A percentile compares a stretch with the other conserved stretches of the same genome.
Conservation (phyloP, 1,140 invertebrate species). For the Drosophila pectinifera region DNA sequence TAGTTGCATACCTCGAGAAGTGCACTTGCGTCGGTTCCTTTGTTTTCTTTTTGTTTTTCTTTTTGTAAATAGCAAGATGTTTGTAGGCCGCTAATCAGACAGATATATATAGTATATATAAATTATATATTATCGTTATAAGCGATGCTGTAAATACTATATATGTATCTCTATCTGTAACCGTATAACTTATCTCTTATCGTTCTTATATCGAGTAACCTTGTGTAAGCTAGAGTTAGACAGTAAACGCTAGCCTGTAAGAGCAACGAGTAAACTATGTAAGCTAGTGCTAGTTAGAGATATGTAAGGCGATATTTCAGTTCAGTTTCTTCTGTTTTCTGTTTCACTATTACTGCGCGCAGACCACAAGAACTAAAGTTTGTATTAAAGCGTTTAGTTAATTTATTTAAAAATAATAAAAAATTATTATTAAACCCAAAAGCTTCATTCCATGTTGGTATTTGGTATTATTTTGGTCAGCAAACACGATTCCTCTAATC, state of each 20-base stretch:
- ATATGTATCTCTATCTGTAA: slow-evolving; percentile 48
- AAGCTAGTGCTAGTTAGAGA: slow-evolving; percentile 19
- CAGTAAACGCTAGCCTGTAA: slow-evolving; percentile 29
- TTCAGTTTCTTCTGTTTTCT: slow-evolving; percentile 44
- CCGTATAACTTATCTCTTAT: slow-evolving; percentile 53
- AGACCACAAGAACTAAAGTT: slow-evolving; percentile 69
- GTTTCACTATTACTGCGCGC: slow-evolving; percentile 51
- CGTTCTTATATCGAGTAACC: slow-evolving; percentile 53
- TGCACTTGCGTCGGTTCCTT: slow-evolving; percentile 32
- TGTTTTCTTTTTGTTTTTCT: slow-evolving; percentile 35
- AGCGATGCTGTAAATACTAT: slow-evolving; percentile 70
- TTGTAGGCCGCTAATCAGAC: slow-evolving; percentile 45
- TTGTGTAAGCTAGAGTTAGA: slow-evolving; percentile 49
- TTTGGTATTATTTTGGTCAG: slow-evolving; percentile 36
- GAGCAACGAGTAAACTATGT: slow-evolving; percentile 20
- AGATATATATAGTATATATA: slow-evolving; percentile 49
- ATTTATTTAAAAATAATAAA: slow-evolving; percentile 81
- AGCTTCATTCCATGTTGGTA: slow-evolving; percentile 38
- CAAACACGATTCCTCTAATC: slow-evolving; percentile 82
- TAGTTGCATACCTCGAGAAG: slow-evolving; percentile 16
- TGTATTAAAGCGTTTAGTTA: slow-evolving; percentile 75
- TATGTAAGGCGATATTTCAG: slow-evolving; percentile 26
- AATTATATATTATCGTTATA: slow-evolving; percentile 53
- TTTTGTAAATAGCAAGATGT: slow-evolving; percentile 58
- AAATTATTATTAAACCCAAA: slow-evolving; percentile 72